phyloP scores from a whole-genome alignment of 2,888 invertebrate species.

The Ophion obscuratus region DNA sequence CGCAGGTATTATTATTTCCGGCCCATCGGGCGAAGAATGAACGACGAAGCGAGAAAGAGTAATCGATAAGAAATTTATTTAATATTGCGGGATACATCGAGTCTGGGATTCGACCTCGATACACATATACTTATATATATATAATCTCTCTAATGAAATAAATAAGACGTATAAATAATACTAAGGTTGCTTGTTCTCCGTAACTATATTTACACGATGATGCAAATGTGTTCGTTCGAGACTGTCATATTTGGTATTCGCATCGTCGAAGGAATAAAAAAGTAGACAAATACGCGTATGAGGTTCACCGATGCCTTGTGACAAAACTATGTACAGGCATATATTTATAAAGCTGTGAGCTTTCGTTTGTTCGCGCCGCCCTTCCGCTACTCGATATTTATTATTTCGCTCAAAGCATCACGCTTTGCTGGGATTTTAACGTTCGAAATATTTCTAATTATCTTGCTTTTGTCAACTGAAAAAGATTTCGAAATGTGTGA shows the following conservation, averaged over 20 bases:
- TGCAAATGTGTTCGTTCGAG: constrained; percentile 43
- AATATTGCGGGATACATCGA: constrained; percentile 46
- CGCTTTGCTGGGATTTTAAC: too few species aligned
- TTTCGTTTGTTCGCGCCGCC: too few species aligned
- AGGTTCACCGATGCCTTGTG: not conserved
- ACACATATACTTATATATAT: not conserved
- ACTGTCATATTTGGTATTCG: constrained; percentile 54
- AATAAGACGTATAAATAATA: constrained; percentile 61
- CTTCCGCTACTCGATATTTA: too few species aligned
- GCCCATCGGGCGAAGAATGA: too few species aligned
- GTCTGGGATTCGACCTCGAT: constrained; percentile 40
- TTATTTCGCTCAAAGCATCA: too few species aligned
- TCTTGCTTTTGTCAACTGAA: too few species aligned
- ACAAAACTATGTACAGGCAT: constrained; percentile 2
- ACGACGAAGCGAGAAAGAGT: not conserved
- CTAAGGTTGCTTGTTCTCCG: constrained; percentile 49
- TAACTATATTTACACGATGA: constrained; percentile 63
- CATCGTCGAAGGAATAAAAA: not conserved
- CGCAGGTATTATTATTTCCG: too few species aligned
- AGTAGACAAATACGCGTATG: not conserved
- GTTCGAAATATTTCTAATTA: too few species aligned
- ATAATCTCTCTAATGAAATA: constrained; percentile 53
- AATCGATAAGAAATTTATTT: constrained; percentile 44
- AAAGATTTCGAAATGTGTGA: too few species aligned
- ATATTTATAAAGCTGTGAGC: not conserved